These are phyloP conservation scores for Fistularia tabacaria DNA, from an alignment of 2,797 vertebrate species.

Conservation along the genomic window DNA sequence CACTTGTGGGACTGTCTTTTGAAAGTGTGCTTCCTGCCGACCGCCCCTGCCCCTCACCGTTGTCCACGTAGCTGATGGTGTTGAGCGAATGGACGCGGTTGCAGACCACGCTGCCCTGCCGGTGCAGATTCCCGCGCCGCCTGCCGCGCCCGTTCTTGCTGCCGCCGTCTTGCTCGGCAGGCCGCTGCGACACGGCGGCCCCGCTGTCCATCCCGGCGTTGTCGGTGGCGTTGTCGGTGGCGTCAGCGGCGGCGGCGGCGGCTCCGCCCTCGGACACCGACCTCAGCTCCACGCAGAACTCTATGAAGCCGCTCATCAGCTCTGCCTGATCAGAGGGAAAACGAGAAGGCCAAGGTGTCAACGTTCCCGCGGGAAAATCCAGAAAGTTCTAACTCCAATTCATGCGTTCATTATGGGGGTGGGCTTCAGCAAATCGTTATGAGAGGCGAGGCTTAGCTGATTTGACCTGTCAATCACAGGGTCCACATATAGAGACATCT, in stretches of 20 bases:
- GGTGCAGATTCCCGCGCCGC: conserved; percentile 74
- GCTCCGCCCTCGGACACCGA: conserved; percentile 54
- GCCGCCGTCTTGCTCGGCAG: conserved; percentile 21
- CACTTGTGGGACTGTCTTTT: not conserved
- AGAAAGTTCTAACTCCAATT: not conserved
- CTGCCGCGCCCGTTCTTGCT: conserved; percentile 56
- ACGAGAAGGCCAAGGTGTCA: too few relatives aligned
- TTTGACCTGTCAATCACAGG: too few relatives aligned
- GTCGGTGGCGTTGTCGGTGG: conserved; percentile 15
- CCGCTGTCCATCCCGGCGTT: conserved; percentile 37
- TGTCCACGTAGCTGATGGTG: conserved; percentile 91
- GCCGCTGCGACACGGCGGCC: conserved; percentile 21
- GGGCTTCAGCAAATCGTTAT: too few relatives aligned
- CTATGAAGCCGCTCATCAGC: conserved; percentile 91
- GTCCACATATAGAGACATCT: not conserved
- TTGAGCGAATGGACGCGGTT: conserved; percentile 84
- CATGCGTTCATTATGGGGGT: too few relatives aligned
- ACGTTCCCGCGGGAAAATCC: not conserved
- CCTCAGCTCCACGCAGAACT: conserved; percentile 89
- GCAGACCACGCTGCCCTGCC: conserved; percentile 85
- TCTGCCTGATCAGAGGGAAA: conserved; percentile 74
- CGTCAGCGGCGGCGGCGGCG: conserved; percentile 22
- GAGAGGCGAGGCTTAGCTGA: too few relatives aligned
- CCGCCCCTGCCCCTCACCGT: conserved; percentile 69
- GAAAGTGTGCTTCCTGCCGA: not conserved